Base-by-base conservation (phyloP, 2,113 vertebrate genomes). In the Aplodontia rufa region DNA sequence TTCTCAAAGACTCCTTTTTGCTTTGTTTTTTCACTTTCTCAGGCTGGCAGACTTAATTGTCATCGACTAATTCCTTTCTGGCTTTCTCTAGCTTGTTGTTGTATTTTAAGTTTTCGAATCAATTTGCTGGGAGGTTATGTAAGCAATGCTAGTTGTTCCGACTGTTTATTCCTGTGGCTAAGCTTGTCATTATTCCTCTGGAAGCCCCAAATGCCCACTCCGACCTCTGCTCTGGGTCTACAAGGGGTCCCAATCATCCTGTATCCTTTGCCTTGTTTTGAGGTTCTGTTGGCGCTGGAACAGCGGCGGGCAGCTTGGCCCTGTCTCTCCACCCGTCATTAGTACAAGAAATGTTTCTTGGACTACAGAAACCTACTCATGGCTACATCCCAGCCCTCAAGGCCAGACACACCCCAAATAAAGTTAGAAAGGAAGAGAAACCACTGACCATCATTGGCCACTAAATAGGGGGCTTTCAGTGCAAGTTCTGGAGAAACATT, bases 401-500 rank as follows among this genome's bases (percentile, higher is more conserved):
- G 91, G 42, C 86, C 74, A 87, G 94, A 60, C 93, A 96, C 30
- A 14, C 80, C 94, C 95, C 89, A 83, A 88, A 95, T 55, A 93
- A 94, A 87, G 93, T 96, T 32, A 94, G 81, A 94, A 71, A 95
- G 91, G 84, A 84, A 93, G 64, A 81, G 62, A 96, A 97, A 96
- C 74, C 83, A 72, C 87, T 81, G 93, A 82, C 93, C 83, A 78
- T 95, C 91, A 97, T 97, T 93, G 94, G 92, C 87, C 93, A 81
- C 95, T 93, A 96, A 96, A 84, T 58, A 93, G 40, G 53, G 81
- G 64, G 86, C 1, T 3, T 19, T 69, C 10, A 0, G 20, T 90
- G 91, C 87, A 89, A 81, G 51, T 81, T 68, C 75, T 81, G n/a
- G 53, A 86, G 60, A 92, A 87, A 87, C 89, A 76, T 92, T 96